Percentiles rank a stretch among this genome's conserved stretches.
These are phyloP conservation scores for Ellobius talpinus DNA, from an alignment of 2,113 vertebrate genomes.

Conservation along the genomic window DNA sequence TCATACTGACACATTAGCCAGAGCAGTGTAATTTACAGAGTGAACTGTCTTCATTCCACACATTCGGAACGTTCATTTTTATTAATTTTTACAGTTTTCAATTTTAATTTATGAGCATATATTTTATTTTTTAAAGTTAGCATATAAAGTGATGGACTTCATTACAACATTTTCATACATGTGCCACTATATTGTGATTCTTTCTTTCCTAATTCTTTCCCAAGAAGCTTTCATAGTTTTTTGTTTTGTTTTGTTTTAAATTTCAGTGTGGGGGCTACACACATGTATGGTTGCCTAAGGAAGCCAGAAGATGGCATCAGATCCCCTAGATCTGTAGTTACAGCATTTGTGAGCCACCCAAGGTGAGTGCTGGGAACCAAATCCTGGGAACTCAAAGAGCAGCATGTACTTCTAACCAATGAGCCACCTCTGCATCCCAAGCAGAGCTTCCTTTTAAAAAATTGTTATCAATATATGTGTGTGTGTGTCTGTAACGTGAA, in stretches of 20 bases:
- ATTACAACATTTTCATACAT: not conserved
- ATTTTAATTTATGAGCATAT: not conserved
- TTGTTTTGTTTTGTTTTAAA: not conserved
- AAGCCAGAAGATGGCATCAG: not conserved
- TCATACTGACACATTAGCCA: not conserved
- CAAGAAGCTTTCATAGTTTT: not conserved
- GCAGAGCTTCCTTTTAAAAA: not conserved
- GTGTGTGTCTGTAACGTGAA: not conserved
- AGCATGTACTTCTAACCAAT: not conserved
- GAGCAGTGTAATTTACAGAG: not conserved
- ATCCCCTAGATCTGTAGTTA: not conserved
- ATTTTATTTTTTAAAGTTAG: not conserved
- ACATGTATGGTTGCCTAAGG: not conserved
- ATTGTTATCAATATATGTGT: not conserved
- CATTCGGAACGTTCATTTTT: not conserved
- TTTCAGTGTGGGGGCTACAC: not conserved
- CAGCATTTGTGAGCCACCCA: not conserved
- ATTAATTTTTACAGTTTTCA: not conserved
- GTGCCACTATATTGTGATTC: not conserved
- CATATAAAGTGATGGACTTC: not conserved
- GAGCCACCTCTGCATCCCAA: not conserved
- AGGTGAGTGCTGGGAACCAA: not conserved
- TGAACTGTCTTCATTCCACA: conserved; percentile 34
- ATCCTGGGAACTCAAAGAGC: not conserved
- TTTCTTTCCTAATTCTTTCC: not conserved